phyloP scores from a whole-genome alignment of 1,140 invertebrate species.

The Brachionus plicatilis region DNA sequence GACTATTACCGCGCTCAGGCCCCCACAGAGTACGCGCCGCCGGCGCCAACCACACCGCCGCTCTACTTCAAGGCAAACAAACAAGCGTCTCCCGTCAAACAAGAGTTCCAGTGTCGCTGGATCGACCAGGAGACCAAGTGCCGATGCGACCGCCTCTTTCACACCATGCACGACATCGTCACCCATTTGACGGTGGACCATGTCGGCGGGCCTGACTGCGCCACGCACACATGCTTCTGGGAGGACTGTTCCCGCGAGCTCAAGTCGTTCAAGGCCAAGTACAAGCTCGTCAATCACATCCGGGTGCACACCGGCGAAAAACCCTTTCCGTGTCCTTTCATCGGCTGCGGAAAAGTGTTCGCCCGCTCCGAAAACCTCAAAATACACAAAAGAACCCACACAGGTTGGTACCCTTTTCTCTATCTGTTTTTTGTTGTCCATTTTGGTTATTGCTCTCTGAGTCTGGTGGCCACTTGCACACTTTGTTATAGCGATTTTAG shows the following conservation, averaged over 20 bases:
- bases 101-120: conserved; percentile 36
- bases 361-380: conserved; percentile 95
- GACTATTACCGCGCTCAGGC: conserved; percentile 16
- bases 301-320: conserved; percentile 97
- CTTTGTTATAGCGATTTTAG: neutral
- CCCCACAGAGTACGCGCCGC: neutral
- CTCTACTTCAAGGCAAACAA: neutral
- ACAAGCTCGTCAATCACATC: conserved; percentile 98
- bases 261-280: conserved; percentile 93
- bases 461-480: neutral
- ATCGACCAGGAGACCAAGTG: conserved; percentile 37
- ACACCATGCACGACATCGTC: conserved; percentile 35
- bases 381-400: conserved; percentile 88
- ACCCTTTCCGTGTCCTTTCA: conserved; percentile 93
- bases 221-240: conserved; percentile 32
- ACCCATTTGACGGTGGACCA: conserved; percentile 41
- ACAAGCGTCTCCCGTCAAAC: neutral
- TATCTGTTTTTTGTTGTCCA: neutral
- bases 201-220: conserved; percentile 21
- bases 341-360: conserved; percentile 93
- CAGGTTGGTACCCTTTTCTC: conserved; percentile 57
- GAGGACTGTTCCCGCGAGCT: conserved; percentile 15
- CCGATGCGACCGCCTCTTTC: conserved; percentile 22
- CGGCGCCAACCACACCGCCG: neutral
- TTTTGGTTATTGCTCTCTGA: neutral